Evolutionary conservation across 2,113 vertebrate species (phyloP).

Genomic region (Syngnathus floridae): DNA sequence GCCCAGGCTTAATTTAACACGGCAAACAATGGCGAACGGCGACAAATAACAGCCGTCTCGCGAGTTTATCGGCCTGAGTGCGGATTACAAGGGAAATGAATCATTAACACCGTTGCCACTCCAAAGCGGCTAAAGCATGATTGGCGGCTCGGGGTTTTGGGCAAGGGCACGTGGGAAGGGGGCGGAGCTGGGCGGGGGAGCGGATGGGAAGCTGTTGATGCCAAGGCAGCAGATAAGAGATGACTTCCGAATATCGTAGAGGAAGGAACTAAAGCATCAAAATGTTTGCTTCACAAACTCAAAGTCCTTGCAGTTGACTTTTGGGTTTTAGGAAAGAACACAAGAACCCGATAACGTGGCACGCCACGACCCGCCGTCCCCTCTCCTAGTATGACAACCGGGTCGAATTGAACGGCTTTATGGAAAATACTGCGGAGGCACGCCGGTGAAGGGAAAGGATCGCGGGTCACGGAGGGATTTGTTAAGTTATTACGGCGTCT

Average conservation of each 20-base stretch:
- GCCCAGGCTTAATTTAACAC: conserved; percentile 63
- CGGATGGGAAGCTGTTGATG: conserved; percentile 46
- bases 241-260: conserved; percentile 15
- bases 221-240: conserved; percentile 46
- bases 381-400: conserved; percentile 58
- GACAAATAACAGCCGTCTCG: conserved; percentile 59
- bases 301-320: background rate
- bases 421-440: conserved; percentile 63
- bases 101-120: conserved; percentile 70
- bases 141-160: conserved; percentile 58
- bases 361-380: conserved; percentile 10
- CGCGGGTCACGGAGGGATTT: conserved; percentile 74
- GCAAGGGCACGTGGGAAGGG: conserved; percentile 25
- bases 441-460: conserved; percentile 59
- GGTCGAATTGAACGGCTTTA: conserved; percentile 69
- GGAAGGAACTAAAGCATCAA: background rate
- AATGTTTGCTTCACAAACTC: background rate
- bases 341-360: conserved; percentile 27
- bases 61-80: conserved; percentile 65
- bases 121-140: conserved; percentile 66
- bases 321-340: conserved; percentile 30
- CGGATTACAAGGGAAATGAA: conserved; percentile 70
- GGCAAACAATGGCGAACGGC: conserved; percentile 68
- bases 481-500: conserved; percentile 75
- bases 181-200: conserved; percentile 50